Evolutionary conservation across 2,113 vertebrate species (phyloP), one percentile per base, ranked within the genome.

Genomic region (Pluvialis apricaria): DNA sequence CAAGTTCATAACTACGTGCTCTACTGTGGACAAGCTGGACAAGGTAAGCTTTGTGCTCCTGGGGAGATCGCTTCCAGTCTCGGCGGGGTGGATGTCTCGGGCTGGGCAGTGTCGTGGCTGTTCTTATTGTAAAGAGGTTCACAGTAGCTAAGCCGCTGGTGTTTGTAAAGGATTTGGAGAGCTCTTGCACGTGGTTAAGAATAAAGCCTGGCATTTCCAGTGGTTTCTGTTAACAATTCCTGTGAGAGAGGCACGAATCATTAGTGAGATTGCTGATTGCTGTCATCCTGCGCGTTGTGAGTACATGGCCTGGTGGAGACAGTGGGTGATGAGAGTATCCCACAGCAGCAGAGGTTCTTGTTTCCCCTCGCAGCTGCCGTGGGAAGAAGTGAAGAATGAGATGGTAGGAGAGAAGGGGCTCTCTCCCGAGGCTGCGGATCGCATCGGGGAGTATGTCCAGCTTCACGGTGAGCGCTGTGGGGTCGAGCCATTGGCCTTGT

Each of bases 11-110:
- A 95, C 98, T 7, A 98, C 98, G 32, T 99, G 99, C 92, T 98
- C 98, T 12, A 98, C 98, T 0, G 97, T 99, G 94, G 99, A 99
- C 96, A 99, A 99, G 96, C 97, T 99, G 96, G 99, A 99, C 96
- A 99, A 99, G 99, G 99, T 99, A 92, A 31, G 76, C 2, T 0
- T 12, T 51, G n/a, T 17, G 45, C 32, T 73, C 0, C 1, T 19
- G 11, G 34, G n/a, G 34, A 89, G 42, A 49, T 49, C 11, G 20
- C 21, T 49, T 49, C 47, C 21, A 13, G 22, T 51, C 49, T 51
- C 10, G 49, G 49, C 5, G 3, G 49, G 13, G 6, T 51, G 38
- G 28, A 5, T 57, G 28, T 31, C 16, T 26, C 0, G 3, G n/a
- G 28, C 70, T 82, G 40, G 42, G 44, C 38, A 54, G 24, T 40